Evolutionary conservation across 2,113 vertebrate genomes (phyloP), one percentile per base, ranked within the genome.

Genomic region (Dipodomys spectabilis): DNA sequence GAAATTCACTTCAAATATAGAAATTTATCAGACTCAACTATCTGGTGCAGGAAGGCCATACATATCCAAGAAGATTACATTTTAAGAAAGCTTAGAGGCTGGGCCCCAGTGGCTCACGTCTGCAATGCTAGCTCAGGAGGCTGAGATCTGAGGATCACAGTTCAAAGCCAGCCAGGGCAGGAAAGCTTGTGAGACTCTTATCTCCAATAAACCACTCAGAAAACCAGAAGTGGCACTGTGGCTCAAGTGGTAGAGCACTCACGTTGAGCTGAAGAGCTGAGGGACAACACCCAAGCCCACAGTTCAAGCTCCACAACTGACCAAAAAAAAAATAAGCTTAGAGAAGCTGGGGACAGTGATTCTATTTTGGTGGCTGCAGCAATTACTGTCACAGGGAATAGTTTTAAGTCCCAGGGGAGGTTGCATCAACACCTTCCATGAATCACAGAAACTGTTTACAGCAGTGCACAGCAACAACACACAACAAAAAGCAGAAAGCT

Each of bases 341-440:
- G 20, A 83, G 19, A 77, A 83, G 73, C 62, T 77, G 12, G 75
- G 90, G 67, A 68, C 57, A 86, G 53, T n/a, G 9, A 81, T 78
- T 3, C 28, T 89, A 94, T 93, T 95, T 94, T 91, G 62, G 72
- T 94, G 82, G 10, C 30, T 57, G 35, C 27, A 88, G 28, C 44
- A 81, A 83, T 69, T 83, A 67, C 57, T 90, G 72, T 92, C 62
- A 95, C 7, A 83, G 69, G 88, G 28, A 80, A 93, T 75, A 83
- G 39, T 79, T 60, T 94, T 88, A 88, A 82, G 94, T 92, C 20
- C 57, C 75, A 88, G 5, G 69, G 39, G 15, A 69, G 5, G 18
- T 74, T 75, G 35, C 83, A 73, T 92, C 68, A 90, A 77, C 13
- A 93, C 80, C 80, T 97, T 79, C 35, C 62, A n/a, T n/a, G 80